phyloP scores from a whole-genome alignment of 2,797 vertebrate species.

The Danionella dracula region DNA sequence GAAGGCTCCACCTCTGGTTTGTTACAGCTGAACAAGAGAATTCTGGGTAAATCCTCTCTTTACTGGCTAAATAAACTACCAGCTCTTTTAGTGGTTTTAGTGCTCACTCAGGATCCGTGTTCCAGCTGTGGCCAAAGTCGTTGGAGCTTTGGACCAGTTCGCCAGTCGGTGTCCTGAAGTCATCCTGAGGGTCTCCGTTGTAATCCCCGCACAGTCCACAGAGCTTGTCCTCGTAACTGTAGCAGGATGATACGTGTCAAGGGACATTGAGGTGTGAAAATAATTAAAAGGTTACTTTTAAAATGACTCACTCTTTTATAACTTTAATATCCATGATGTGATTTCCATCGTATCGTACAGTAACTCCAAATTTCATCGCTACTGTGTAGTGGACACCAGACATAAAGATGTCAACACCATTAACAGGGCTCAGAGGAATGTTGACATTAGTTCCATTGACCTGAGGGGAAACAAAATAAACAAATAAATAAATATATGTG shows the following conservation, averaged over 20 bases:
- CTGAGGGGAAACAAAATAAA: slow-evolving; percentile 43
- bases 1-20: slow-evolving; percentile 51
- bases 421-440: slow-evolving; percentile 55
- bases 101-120: slow-evolving; percentile 56
- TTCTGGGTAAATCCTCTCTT: not conserved
- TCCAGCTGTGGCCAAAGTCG: slow-evolving; percentile 74
- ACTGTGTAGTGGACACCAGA: slow-evolving; percentile 67
- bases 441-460: slow-evolving; percentile 66
- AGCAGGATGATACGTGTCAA: not conserved
- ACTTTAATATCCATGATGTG: slow-evolving; percentile 73
- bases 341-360: slow-evolving; percentile 71
- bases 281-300: not conserved
- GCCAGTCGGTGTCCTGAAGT: slow-evolving; percentile 67
- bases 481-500: too few species aligned
- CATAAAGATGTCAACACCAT: slow-evolving; percentile 61
- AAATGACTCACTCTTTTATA: slow-evolving; percentile 62
- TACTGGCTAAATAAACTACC: not conserved
- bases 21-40: slow-evolving; percentile 58
- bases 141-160: slow-evolving; percentile 51
- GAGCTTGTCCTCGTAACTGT: slow-evolving; percentile 60
- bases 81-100: not conserved
- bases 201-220: slow-evolving; percentile 73
- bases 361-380: slow-evolving; percentile 65
- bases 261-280: not conserved
- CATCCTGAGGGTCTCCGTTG: slow-evolving; percentile 57